Evolutionary conservation across 2,797 vertebrate species (phyloP).

Genomic region (Schizothorax lantsangensis): DNA sequence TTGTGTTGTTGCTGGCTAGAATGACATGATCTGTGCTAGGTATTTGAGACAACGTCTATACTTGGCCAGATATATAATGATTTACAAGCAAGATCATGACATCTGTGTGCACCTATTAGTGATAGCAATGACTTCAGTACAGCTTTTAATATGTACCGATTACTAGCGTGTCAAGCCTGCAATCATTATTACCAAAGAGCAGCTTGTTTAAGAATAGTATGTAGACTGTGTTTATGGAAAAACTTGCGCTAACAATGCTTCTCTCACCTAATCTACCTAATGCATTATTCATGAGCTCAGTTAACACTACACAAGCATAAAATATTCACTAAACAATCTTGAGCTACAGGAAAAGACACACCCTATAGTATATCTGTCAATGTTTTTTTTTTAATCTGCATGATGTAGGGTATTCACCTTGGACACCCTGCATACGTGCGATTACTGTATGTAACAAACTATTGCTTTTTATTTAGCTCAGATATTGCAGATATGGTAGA

Average conservation of each 20-base stretch:
- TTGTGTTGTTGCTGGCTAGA: conserved; percentile 28
- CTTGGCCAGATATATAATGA: conserved; percentile 11
- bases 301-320: conserved; percentile 55
- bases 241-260: conserved; percentile 35
- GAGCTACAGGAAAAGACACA: conserved; percentile 43
- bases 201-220: background rate
- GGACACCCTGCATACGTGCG: background rate
- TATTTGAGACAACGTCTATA: conserved; percentile 18
- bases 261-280: conserved; percentile 46
- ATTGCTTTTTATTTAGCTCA: background rate
- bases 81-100: conserved; percentile 19
- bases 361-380: conserved; percentile 17
- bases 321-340: conserved; percentile 69
- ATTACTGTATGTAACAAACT: background rate
- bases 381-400: background rate
- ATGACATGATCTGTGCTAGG: conserved; percentile 23
- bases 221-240: conserved; percentile 50
- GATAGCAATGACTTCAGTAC: background rate
- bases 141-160: conserved; percentile 3
- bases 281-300: conserved; percentile 45
- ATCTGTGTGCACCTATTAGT: conserved; percentile 9
- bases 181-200: background rate
- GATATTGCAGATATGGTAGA: background rate
- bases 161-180: background rate
- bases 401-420: background rate